Evolutionary conservation across 2,888 invertebrate species (phyloP).

Genomic region (Ormyrus rosae): DNA sequence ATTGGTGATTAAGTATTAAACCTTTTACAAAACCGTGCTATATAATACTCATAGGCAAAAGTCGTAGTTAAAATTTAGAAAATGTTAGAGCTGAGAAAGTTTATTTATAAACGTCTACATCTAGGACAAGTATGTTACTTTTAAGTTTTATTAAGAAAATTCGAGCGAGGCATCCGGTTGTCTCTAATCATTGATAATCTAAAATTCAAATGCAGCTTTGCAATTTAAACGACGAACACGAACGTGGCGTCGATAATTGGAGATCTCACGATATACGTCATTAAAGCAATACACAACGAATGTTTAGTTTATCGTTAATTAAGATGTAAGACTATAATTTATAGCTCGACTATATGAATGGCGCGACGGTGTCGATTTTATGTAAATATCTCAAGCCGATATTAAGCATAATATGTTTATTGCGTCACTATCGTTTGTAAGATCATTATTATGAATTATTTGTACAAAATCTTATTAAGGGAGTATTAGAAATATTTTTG

Average conservation of each 20-base stretch:
- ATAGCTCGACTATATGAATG: background rate
- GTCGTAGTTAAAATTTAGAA: background rate
- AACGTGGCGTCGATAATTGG: background rate
- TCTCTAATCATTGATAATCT: background rate
- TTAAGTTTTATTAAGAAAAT: background rate
- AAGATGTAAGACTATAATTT: conserved; percentile 16
- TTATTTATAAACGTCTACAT: background rate
- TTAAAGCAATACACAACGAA: conserved; percentile 1
- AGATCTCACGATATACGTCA: conserved; percentile 32
- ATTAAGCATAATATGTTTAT: background rate
- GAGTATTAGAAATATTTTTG: conserved; percentile 43
- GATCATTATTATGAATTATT: conserved; percentile 9
- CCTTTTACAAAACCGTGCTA: background rate
- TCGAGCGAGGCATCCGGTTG: no score
- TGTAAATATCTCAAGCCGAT: conserved; percentile 25
- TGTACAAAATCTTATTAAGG: conserved; percentile 35
- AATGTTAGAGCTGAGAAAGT: background rate
- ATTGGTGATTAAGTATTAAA: conserved; percentile 43
- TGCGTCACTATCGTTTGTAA: background rate
- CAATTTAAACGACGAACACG: background rate
- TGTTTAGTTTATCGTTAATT: conserved; percentile 15
- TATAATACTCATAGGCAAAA: background rate
- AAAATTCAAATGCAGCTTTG: background rate
- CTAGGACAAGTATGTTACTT: background rate
- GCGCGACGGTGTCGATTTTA: conserved; percentile 6